Conservation (phyloP, 2,797 vertebrate genomes). For the Lepus townsendii region DNA sequence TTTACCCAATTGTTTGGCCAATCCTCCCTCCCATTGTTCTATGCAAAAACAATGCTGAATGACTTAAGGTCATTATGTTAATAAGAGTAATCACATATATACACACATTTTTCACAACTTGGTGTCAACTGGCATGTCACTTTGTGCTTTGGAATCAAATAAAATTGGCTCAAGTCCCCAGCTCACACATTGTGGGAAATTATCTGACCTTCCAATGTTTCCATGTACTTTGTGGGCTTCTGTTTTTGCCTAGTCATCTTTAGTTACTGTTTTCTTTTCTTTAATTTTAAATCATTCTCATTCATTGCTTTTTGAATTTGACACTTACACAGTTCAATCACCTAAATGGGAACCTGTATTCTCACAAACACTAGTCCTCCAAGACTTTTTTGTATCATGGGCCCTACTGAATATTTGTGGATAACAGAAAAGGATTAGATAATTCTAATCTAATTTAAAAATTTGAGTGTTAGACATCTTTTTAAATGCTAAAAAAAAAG, state of each 20-base stretch:
- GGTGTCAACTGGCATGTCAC: not conserved
- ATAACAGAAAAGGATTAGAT: not conserved
- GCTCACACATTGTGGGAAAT: not conserved
- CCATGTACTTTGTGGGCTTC: not conserved
- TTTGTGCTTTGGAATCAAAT: conserved; percentile 20
- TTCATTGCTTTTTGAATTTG: not conserved
- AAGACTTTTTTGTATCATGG: not conserved
- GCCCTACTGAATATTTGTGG: not conserved
- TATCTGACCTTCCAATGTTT: not conserved
- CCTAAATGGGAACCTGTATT: not conserved
- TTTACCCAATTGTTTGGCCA: not conserved
- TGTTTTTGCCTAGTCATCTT: not conserved
- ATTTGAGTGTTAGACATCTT: not conserved
- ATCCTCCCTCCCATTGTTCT: not conserved
- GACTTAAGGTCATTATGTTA: not conserved
- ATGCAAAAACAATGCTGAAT: not conserved
- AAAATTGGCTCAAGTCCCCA: not conserved
- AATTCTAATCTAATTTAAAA: not conserved
- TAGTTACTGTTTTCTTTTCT: conserved; percentile 2
- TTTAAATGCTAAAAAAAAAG: no score
- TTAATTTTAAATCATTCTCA: not conserved
- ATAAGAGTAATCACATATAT: not conserved
- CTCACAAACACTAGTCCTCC: not conserved
- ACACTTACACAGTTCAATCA: not conserved
- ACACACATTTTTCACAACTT: not conserved